A percentile compares a stretch with the other conserved stretches of the same genome.
These are phyloP conservation scores for Phrynocephalus forsythii DNA, from an alignment of 2,797 vertebrate genomes.

Conservation along the genomic window DNA sequence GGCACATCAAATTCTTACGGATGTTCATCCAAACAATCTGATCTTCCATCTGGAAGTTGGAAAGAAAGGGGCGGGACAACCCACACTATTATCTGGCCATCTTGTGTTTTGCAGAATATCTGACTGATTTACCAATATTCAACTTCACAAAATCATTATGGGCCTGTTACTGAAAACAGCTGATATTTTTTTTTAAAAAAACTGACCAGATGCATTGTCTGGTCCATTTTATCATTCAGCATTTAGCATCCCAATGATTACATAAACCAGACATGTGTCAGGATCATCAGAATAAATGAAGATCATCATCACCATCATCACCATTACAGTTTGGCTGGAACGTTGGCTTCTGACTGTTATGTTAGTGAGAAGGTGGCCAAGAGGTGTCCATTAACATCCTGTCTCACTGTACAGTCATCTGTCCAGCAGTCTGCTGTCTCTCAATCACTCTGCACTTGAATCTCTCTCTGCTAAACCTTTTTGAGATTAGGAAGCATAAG, in stretches of 20 bases:
- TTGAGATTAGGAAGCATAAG: background rate
- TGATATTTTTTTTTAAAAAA: no score
- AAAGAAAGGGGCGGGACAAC: no score
- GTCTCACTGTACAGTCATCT: background rate
- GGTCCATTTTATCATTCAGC: background rate
- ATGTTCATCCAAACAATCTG: constrained; percentile 27
- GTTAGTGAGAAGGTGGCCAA: background rate
- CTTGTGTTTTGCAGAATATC: background rate
- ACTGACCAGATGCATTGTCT: background rate
- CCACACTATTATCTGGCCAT: no score
- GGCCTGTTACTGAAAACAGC: no score
- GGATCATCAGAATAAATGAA: no score
- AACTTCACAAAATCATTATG: background rate
- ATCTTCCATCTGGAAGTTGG: constrained; percentile 3
- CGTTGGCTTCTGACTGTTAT: background rate
- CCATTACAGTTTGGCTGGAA: no score
- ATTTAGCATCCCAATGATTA: background rate
- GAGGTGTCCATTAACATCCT: background rate
- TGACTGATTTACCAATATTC: background rate
- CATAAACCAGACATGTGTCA: no score
- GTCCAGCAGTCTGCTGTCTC: background rate
- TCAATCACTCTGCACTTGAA: background rate
- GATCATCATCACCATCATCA: no score
- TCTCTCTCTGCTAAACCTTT: background rate
- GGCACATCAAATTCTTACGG: background rate